phyloP scores from a whole-genome alignment of 2,797 vertebrate genomes.

The Pantherophis alleghaniensis region DNA sequence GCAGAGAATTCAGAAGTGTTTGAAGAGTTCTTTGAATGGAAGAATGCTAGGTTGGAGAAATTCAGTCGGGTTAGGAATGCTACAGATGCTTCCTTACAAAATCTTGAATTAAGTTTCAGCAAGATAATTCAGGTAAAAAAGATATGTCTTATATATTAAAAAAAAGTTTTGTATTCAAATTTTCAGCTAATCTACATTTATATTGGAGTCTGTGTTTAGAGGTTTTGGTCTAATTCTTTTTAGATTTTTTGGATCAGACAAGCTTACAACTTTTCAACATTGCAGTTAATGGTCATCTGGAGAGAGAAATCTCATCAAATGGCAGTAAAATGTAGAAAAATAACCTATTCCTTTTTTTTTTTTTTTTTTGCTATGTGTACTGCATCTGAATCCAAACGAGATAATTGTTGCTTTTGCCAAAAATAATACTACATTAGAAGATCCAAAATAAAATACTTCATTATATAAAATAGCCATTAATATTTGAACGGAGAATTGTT shows the following conservation, averaged over 20 bases:
- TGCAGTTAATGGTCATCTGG: not conserved
- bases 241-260: not conserved
- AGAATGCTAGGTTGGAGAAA: slow-evolving; percentile 64
- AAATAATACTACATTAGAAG: not conserved
- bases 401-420: not conserved
- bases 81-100: slow-evolving; percentile 64
- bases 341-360: not conserved
- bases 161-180: not conserved
- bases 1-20: slow-evolving; percentile 61
- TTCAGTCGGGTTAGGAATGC: slow-evolving; percentile 64
- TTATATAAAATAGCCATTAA: not conserved
- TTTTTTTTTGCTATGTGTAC: not conserved
- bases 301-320: not conserved
- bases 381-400: not conserved
- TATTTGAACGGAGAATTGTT: not conserved
- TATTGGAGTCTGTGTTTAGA: not conserved
- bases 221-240: not conserved
- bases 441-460: not conserved
- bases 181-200: not conserved
- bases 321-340: not conserved
- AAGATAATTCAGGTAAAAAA: slow-evolving; percentile 64
- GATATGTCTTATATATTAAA: not conserved
- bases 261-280: not conserved
- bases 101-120: slow-evolving; percentile 68
- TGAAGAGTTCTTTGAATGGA: slow-evolving; percentile 72